phyloP scores from a whole-genome alignment of 2,888 invertebrate species.

The Cataglyphis albicans region DNA sequence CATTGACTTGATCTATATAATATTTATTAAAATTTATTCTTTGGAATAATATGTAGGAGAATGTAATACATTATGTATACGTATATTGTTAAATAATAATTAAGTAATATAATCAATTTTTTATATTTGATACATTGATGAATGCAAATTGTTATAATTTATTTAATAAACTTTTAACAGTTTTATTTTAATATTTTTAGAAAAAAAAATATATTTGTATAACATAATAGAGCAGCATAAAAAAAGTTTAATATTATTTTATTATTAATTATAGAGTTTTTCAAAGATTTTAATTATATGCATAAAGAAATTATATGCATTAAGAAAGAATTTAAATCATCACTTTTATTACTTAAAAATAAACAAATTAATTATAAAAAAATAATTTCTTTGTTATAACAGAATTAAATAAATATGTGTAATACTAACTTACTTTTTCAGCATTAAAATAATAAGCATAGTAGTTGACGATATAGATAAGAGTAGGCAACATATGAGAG shows the following conservation, averaged over 20 bases:
- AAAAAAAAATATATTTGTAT: background rate
- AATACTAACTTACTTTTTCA: conserved; percentile 35
- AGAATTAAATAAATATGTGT: background rate
- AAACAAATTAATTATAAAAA: background rate
- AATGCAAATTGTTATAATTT: background rate
- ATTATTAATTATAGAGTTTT: background rate
- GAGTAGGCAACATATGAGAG: background rate
- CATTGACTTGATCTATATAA: conserved; percentile 33
- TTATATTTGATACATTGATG: background rate
- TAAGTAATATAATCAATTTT: background rate
- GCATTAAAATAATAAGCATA: conserved; percentile 4
- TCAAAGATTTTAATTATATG: background rate
- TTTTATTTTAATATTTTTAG: no score
- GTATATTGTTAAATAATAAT: background rate
- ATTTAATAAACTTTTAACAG: background rate
- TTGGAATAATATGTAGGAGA: background rate
- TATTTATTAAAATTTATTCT: background rate
- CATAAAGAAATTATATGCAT: background rate
- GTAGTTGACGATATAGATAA: conserved; percentile 15
- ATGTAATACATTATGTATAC: background rate
- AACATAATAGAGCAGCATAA: background rate
- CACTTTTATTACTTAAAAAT: background rate
- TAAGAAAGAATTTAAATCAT: background rate
- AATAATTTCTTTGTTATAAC: background rate
- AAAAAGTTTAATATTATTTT: background rate